Percentiles rank a stretch among this genome's conserved stretches.
Evolutionary conservation across 2,888 invertebrate genomes (phyloP).

Genomic region (Athalia circularis): DNA sequence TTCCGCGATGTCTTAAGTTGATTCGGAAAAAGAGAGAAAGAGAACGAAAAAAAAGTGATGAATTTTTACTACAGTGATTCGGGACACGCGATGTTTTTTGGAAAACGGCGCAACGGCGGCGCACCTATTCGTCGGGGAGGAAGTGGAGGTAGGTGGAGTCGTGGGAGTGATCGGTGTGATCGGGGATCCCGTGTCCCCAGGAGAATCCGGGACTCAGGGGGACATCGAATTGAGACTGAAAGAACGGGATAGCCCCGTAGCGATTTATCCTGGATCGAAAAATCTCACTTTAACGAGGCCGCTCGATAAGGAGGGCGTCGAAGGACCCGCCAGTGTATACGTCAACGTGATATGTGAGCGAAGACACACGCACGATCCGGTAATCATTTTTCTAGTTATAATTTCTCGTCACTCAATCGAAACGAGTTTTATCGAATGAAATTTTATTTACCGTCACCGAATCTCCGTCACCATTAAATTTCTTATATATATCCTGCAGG

Average conservation of each 20-base stretch:
- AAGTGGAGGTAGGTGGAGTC: slow-evolving; percentile 85
- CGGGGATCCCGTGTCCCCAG: slow-evolving; percentile 85
- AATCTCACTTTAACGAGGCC: slow-evolving; percentile 86
- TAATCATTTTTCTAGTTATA: slow-evolving; percentile 63
- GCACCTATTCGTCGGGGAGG: slow-evolving; percentile 93
- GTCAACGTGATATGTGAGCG: slow-evolving; percentile 91
- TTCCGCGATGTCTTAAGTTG: too few species aligned
- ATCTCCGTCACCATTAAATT: neutral
- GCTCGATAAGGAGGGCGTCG: slow-evolving; percentile 89
- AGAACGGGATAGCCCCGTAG: slow-evolving; percentile 87
- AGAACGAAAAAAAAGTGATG: neutral
- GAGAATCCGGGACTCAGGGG: slow-evolving; percentile 85
- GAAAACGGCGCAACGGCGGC: slow-evolving; percentile 94
- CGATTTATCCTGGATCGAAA: slow-evolving; percentile 85
- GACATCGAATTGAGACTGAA: slow-evolving; percentile 87
- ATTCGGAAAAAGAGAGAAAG: too few species aligned
- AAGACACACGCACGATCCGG: slow-evolving; percentile 86
- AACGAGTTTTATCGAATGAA: neutral
- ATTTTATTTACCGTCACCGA: neutral
- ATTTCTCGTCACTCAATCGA: neutral
- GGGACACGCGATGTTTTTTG: slow-evolving; percentile 92
- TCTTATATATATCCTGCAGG: slow-evolving; percentile 72
- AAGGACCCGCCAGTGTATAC: slow-evolving; percentile 89
- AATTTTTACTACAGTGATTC: slow-evolving; percentile 77
- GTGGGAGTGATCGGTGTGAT: slow-evolving; percentile 88